A percentile compares a stretch with the other conserved stretches of the same genome.
These are phyloP conservation scores for Bradypus variegatus DNA, from an alignment of 2,797 vertebrate genomes.

Conservation along the genomic window DNA sequence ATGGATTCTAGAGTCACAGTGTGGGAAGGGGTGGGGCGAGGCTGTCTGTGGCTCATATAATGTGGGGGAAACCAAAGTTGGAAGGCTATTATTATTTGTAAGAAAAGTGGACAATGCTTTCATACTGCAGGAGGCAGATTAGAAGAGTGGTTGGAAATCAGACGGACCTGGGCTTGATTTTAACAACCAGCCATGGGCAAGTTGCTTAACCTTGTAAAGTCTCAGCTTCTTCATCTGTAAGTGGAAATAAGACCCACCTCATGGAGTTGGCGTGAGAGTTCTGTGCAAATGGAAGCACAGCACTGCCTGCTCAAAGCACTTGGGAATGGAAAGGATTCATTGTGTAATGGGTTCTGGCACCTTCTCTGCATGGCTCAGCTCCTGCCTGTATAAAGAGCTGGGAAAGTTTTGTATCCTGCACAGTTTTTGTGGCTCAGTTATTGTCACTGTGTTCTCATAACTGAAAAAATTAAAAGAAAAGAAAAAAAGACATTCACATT, in stretches of 20 bases:
- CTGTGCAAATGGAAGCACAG: neutral
- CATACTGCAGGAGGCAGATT: neutral
- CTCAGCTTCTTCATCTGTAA: neutral
- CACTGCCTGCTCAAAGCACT: neutral
- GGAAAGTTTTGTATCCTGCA: neutral
- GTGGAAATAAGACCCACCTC: neutral
- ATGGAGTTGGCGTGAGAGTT: neutral
- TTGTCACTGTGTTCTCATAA: conserved; percentile 19
- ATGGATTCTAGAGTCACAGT: neutral
- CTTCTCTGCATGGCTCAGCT: neutral
- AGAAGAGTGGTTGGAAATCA: neutral
- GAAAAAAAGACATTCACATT: neutral
- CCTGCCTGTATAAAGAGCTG: neutral
- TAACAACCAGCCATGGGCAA: neutral
- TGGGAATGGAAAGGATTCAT: neutral
- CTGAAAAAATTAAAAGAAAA: neutral
- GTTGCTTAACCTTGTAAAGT: neutral
- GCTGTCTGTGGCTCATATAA: neutral
- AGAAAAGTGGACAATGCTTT: neutral
- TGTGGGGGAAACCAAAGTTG: neutral
- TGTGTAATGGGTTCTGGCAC: neutral
- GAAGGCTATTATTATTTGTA: neutral
- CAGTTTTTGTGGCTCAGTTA: neutral
- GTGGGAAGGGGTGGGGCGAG: neutral
- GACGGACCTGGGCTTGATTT: neutral